phyloP scores from a whole-genome alignment of 2,113 vertebrate genomes.

The Boleophthalmus pectinirostris region DNA sequence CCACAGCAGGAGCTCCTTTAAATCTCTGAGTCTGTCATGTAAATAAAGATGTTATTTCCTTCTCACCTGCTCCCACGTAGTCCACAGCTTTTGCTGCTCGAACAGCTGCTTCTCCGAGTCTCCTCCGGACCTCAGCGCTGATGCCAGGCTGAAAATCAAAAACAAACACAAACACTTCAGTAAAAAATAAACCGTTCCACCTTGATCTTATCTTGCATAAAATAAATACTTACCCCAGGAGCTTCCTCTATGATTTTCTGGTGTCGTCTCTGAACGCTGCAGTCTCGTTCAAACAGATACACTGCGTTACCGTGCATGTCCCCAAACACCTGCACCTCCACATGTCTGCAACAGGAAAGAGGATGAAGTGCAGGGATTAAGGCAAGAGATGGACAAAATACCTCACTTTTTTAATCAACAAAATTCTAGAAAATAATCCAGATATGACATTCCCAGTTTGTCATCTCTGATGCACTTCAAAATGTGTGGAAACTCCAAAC shows the following conservation, averaged over 20 bases:
- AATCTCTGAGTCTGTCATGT: neutral
- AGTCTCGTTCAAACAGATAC: conserved; percentile 97
- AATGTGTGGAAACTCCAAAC: too few relatives aligned
- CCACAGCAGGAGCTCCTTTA: too few relatives aligned
- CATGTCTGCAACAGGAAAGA: conserved; percentile 78
- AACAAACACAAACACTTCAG: neutral
- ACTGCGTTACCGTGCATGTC: conserved; percentile 93
- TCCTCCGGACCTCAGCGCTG: conserved; percentile 85
- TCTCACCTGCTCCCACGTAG: conserved; percentile 93
- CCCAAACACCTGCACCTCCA: conserved; percentile 98
- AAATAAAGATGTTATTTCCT: neutral
- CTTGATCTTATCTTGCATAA: neutral
- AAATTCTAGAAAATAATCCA: too few relatives aligned
- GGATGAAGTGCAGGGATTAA: neutral
- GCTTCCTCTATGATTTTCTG: conserved; percentile 99
- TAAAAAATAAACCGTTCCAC: neutral
- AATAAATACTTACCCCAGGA: conserved; percentile 83
- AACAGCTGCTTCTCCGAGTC: conserved; percentile 93
- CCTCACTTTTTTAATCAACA: too few relatives aligned
- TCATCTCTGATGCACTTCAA: too few relatives aligned
- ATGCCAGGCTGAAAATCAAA: conserved; percentile 85
- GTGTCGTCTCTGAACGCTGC: conserved; percentile 95
- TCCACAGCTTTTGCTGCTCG: conserved; percentile 93
- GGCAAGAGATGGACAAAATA: neutral
- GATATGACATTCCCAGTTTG: too few relatives aligned